Evolutionary conservation across 2,113 vertebrate species (phyloP).

Genomic region (Lipophrys pholis): DNA sequence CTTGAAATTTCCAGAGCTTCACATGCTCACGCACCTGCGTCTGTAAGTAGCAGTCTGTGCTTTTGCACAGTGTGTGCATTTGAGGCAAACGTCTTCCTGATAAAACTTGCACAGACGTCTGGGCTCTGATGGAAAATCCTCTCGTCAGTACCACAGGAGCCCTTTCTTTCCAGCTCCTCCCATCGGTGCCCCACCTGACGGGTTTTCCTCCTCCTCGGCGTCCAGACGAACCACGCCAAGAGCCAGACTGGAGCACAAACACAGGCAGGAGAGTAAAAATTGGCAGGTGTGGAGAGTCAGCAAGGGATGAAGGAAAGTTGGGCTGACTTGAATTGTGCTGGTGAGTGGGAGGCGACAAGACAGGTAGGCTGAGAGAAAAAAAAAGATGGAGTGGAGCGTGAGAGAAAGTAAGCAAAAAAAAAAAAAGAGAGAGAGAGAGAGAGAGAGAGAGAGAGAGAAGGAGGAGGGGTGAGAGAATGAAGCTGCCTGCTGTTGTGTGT

Average conservation of each 20-base stretch:
- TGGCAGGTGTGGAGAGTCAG: conserved; percentile 72
- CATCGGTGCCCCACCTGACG: conserved; percentile 66
- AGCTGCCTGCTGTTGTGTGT: conserved; percentile 68
- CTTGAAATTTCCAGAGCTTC: conserved; percentile 3
- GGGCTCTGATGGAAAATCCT: conserved; percentile 72
- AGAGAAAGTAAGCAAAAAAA: conserved; percentile 20
- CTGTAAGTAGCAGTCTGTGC: conserved; percentile 7
- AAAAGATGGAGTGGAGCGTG: conserved; percentile 11
- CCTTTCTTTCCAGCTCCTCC: conserved; percentile 68
- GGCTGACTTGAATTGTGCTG: conserved; percentile 38
- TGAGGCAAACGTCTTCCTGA: conserved; percentile 64
- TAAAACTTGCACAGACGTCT: conserved; percentile 76
- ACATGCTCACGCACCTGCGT: not conserved
- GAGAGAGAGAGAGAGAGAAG: conserved; percentile 21
- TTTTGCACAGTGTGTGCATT: conserved; percentile 30
- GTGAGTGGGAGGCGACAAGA: conserved; percentile 21
- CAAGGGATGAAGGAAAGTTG: conserved; percentile 29
- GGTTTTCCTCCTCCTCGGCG: conserved; percentile 63
- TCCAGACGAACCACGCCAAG: conserved; percentile 60
- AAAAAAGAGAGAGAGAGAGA: conserved; percentile 42
- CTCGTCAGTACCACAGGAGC: conserved; percentile 47
- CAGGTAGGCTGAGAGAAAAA: conserved; percentile 30
- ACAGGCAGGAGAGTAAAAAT: conserved; percentile 45
- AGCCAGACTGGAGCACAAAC: conserved; percentile 75
- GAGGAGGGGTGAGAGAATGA: conserved; percentile 35